Base-by-base conservation (phyloP, 2,797 vertebrate genomes). In the Chloroceryle amazona region DNA sequence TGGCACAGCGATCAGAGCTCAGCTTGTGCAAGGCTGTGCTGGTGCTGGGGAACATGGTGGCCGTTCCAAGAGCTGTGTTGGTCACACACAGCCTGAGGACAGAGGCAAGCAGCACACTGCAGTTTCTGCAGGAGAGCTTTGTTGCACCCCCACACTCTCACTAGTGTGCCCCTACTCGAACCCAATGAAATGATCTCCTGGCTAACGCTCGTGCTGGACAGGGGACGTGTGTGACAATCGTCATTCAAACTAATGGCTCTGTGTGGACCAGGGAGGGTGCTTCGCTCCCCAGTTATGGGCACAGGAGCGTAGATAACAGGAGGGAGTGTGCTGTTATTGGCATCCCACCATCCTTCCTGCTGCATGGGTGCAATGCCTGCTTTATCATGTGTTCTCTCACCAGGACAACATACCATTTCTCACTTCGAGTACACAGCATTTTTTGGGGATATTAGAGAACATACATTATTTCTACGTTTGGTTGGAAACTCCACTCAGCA, bases 21-120 rank as follows among this genome's bases (percentile, higher is more conserved):
- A 71, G 61, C 75, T 71, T 1, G 0, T 7, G 20, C 0, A 0
- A 82, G 41, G 63, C 35, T 65, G 19, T 6, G 9, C 22, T n/a
- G 33, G 26, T 73, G 44, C 61, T 35, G 41, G 2, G 26, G 22
- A 68, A 28, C 14, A 26, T 1, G 1, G 42, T 3, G 18, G n/a
- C 10, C 37, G 13, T 33, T 33, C 6, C 1, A 15, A 47, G 29
- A 47, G 20, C 44, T 28, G 16, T 17, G 49, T 20, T 2, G 2
- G 57, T 63, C 68, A 47, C 57, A 55, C 29, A 19, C 26, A 57
- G 79, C 58, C 57, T 9, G 16, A 52, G 54, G 47, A 57, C 37
- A 66, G 19, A 49, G 67, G 52, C 42, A 39, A 61, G 54, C 42
- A 58, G 52, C 49, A 44, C 20, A 2, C 60, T 33, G 57, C 63